Base-by-base conservation (phyloP, 2,888 invertebrate genomes). In the Pterostichus niger region DNA sequence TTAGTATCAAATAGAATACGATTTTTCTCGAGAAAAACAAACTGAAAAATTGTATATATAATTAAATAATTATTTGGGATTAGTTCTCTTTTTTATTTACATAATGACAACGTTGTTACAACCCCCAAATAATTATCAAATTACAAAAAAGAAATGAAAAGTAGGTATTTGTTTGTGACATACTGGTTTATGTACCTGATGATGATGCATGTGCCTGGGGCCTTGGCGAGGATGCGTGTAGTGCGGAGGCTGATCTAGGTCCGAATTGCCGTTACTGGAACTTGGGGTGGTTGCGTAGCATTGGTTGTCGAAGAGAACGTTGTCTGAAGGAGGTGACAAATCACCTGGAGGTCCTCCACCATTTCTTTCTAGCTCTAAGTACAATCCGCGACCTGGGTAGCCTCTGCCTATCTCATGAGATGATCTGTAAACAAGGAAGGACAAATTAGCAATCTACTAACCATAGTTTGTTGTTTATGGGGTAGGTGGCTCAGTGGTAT, bases 281-380 rank as follows among this genome's bases (percentile, higher is more conserved):
- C 97, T 97, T 13, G 98, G 97, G 52, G 97, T 97, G 59, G 97
- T 97, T 44, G 97, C 97, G 91, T 98, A 97, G 91, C 97, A 97
- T 89, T 97, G 97, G 92, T 97, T 97, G 93, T 98, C 97, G 90
- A 97, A 97, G 92, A 97, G 95, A 85, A 96, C 96, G 90, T 97
- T 96, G 91, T 98, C 97, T 76, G 97, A 97, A 3, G 97, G 97
- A 79, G 97, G 97, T 0, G 97, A 97, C 85, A 92, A 91, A 87
- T 93, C 93, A 86, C 92, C 92, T 86, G 91, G 89, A 52, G 90
- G 89, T 59, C 93, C 92, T 86, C 90, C 90, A 81, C 93, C 89
- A 88, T 94, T 93, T 0, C 95, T 92, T 88, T 96, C 96, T 88
- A 97, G 92, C 90, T 96, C 96, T 87, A 96, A 91, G 90, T 96